Evolutionary conservation across 2,888 invertebrate species (phyloP).

Genomic region (Diadromus collaris): DNA sequence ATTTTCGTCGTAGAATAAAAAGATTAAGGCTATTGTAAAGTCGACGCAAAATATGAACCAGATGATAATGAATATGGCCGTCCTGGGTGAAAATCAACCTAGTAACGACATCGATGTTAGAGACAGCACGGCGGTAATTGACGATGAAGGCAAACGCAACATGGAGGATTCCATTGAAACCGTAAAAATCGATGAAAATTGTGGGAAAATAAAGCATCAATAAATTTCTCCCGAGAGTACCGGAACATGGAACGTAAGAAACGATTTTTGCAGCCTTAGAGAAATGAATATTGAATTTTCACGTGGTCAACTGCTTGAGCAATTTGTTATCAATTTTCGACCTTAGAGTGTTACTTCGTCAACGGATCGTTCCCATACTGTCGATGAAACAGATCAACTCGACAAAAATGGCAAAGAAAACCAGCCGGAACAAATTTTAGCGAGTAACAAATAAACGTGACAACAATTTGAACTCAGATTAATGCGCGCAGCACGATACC

Average conservation of each 20-base stretch:
- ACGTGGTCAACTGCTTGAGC: background rate
- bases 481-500: background rate
- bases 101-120: background rate
- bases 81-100: background rate
- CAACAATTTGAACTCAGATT: background rate
- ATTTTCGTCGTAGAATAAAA: background rate
- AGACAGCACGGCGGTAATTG: background rate
- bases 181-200: background rate
- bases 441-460: background rate
- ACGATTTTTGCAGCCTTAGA: background rate
- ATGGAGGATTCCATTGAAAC: background rate
- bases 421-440: background rate
- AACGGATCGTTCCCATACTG: background rate
- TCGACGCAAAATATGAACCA: background rate
- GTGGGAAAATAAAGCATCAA: background rate
- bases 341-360: background rate
- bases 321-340: background rate
- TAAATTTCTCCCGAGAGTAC: background rate
- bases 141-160: background rate
- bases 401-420: background rate
- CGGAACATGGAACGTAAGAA: background rate
- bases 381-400: background rate
- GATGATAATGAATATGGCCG: background rate
- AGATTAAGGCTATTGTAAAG: background rate
- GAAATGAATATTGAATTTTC: background rate